Evolutionary conservation across 1,140 invertebrate genomes (phyloP).

Genomic region (Laupala kohalensis): DNA sequence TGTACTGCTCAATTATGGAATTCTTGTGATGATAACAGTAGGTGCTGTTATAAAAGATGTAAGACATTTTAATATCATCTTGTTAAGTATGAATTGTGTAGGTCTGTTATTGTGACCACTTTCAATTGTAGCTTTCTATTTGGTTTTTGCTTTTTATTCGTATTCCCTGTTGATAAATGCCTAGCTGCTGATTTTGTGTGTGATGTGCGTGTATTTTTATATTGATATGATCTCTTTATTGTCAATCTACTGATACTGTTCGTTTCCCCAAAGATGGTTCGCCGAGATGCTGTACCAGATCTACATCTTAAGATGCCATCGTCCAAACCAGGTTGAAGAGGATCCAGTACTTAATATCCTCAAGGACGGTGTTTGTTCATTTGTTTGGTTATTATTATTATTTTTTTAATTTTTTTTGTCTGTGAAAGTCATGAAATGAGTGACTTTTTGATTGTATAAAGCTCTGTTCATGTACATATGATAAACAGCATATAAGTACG

Average conservation of each 20-base stretch:
- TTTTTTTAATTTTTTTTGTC: no score
- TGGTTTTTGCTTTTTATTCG: no score
- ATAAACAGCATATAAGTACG: background rate
- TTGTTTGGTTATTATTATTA: background rate
- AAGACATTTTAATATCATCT: no score
- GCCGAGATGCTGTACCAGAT: constrained; percentile 6
- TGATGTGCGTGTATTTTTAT: background rate
- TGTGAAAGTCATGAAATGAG: background rate
- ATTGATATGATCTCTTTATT: background rate
- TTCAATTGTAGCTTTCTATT: no score
- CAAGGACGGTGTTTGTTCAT: background rate
- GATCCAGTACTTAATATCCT: background rate
- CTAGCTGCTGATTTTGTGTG: no score
- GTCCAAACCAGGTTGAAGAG: constrained; percentile 11
- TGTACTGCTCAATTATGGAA: no score
- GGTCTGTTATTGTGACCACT: no score
- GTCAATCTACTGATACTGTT: background rate
- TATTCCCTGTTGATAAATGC: no score
- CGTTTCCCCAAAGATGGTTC: constrained; percentile 1
- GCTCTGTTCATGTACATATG: background rate
- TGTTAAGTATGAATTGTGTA: no score
- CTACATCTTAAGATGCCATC: constrained; percentile 10
- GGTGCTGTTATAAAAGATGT: no score
- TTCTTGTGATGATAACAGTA: no score
- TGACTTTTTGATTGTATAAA: background rate